These are phyloP conservation scores for Meiosimyza decipiens DNA, from an alignment of 2,888 invertebrate genomes.

Conservation along the genomic window DNA sequence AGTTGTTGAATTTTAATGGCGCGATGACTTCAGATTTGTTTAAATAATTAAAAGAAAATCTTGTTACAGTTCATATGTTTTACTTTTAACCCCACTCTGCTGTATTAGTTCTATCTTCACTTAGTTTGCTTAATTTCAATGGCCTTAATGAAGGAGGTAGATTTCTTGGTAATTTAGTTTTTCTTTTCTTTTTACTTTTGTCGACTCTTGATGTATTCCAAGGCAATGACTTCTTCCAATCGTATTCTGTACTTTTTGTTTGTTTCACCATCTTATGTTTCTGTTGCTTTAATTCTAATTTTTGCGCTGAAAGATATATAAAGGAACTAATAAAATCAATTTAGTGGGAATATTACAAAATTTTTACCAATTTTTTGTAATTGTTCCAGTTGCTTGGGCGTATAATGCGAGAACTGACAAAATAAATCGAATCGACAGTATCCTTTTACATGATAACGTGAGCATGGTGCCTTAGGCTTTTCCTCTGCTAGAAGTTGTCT, in stretches of 20 bases:
- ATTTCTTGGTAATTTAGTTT: conserved; percentile 33
- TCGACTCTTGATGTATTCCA: conserved; percentile 35
- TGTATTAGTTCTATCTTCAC: conserved; percentile 31
- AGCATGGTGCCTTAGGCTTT: conserved; percentile 51
- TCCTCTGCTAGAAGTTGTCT: conserved; percentile 50
- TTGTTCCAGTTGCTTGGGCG: conserved; percentile 50
- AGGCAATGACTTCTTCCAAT: conserved; percentile 20
- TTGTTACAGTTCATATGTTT: background rate
- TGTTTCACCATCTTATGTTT: conserved; percentile 5
- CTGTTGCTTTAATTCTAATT: conserved; percentile 22
- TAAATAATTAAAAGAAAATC: no score
- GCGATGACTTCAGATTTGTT: no score
- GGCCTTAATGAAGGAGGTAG: conserved; percentile 50
- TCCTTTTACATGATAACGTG: conserved; percentile 50
- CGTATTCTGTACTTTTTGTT: background rate
- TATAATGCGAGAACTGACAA: conserved; percentile 61
- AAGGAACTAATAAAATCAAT: background rate
- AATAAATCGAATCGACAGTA: conserved; percentile 59
- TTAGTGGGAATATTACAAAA: background rate
- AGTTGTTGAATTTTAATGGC: no score
- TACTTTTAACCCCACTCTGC: conserved; percentile 46
- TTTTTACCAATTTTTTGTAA: conserved; percentile 52
- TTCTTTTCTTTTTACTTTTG: background rate
- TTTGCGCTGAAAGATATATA: conserved; percentile 13
- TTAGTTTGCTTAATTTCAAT: conserved; percentile 45